Percentiles rank a stretch among this genome's conserved stretches.
Conservation (phyloP, 1,140 invertebrate species). For the Drosophila burlai region DNA sequence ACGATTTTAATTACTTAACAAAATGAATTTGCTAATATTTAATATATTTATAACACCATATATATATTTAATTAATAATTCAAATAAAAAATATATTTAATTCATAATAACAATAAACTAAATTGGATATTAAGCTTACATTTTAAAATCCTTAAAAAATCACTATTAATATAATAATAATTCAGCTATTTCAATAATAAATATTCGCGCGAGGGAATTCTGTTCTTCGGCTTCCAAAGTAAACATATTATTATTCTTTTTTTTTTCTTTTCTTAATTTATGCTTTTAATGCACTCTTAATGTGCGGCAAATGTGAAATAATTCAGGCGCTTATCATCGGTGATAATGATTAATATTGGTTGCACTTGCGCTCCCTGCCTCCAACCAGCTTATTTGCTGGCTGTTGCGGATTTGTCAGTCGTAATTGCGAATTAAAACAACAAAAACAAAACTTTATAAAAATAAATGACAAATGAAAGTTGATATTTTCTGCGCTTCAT, state of each 20-base stretch:
- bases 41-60: too few relatives aligned
- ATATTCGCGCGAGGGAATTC: background rate
- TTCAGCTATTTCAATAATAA: too few relatives aligned
- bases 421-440: constrained; percentile 50
- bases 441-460: constrained; percentile 28
- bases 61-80: too few relatives aligned
- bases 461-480: constrained; percentile 60
- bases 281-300: constrained; percentile 78
- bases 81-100: background rate
- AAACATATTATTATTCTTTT: background rate
- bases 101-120: too few relatives aligned
- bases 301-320: constrained; percentile 75
- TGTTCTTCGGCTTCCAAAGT: background rate
- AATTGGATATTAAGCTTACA: too few relatives aligned
- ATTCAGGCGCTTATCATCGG: constrained; percentile 76
- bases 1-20: too few relatives aligned
- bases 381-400: constrained; percentile 2
- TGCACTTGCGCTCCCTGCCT: constrained; percentile 32
- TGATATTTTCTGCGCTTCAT: constrained; percentile 21
- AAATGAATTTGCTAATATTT: background rate
- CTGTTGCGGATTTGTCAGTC: constrained; percentile 50
- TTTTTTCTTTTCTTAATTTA: constrained; percentile 64
- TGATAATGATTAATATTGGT: constrained; percentile 79
- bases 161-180: background rate
- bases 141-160: background rate